Percentiles rank a stretch among this genome's conserved stretches.
phyloP scores from a whole-genome alignment of 2,888 invertebrate genomes.

The Agapostemon virescens region DNA sequence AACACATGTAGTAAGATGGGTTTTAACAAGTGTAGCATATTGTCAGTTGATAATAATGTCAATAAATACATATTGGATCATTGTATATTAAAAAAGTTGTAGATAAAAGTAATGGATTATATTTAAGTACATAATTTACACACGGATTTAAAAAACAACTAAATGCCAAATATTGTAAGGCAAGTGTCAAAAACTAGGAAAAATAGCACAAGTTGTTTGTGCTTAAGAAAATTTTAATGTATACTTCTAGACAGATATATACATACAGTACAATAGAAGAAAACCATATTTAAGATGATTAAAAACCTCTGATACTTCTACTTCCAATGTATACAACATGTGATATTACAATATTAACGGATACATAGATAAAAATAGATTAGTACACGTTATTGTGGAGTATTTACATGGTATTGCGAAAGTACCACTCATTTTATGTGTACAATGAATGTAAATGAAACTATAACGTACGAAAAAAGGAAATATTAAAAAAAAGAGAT shows the following conservation, averaged over 20 bases:
- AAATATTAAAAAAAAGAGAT: slow-evolving; percentile 21
- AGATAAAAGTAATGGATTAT: slow-evolving; percentile 37
- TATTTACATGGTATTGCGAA: slow-evolving; percentile 35
- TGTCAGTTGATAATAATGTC: slow-evolving; percentile 29
- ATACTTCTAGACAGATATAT: slow-evolving; percentile 34
- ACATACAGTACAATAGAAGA: slow-evolving; percentile 29
- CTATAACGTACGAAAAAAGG: slow-evolving; percentile 35
- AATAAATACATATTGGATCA: slow-evolving; percentile 32
- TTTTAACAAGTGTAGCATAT: slow-evolving; percentile 25
- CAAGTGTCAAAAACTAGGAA: slow-evolving; percentile 53
- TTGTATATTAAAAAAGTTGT: slow-evolving; percentile 36
- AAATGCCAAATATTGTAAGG: slow-evolving; percentile 60
- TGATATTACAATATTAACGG: slow-evolving; percentile 57
- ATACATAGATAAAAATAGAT: slow-evolving; percentile 39
- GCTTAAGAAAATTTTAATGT: slow-evolving; percentile 48
- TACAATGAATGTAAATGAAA: slow-evolving; percentile 51
- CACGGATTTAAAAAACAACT: slow-evolving; percentile 26
- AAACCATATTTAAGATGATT: slow-evolving; percentile 41
- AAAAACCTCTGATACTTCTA: slow-evolving; percentile 53
- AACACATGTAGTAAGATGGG: slow-evolving; percentile 41
- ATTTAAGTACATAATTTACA: slow-evolving; percentile 45
- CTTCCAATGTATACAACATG: slow-evolving; percentile 59
- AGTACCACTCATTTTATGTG: slow-evolving; percentile 45
- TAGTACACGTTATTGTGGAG: slow-evolving; percentile 39
- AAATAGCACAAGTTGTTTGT: slow-evolving; percentile 52